Evolutionary conservation across 2,797 vertebrate genomes (phyloP), one percentile per base, ranked within the genome.

Genomic region (Pseudochaenichthys georgianus): DNA sequence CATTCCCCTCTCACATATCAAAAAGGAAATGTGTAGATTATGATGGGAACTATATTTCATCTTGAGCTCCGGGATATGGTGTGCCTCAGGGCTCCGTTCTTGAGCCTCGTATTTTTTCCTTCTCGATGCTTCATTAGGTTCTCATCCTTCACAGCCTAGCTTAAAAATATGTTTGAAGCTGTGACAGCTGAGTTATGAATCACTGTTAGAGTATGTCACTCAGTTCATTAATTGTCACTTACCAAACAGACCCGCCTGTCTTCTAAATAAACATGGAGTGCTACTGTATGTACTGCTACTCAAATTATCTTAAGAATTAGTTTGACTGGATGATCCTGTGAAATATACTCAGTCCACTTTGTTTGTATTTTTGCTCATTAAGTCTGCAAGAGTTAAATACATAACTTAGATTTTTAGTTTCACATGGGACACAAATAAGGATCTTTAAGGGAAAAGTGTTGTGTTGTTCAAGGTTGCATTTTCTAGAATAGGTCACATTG

Each of bases 241-340:
- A 42, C 38, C 57, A 79, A 73, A 50, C 31, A 45, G 45, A 55
- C 34, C 8, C 16, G 53, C 47, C 52, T 57, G 68, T 67, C 54
- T 6, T 13, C 55, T 48, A 19, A 52, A 52, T 13, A 73, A 65
- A 80, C 45, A 76, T 5, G 3, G 3, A 10, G 31, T 9, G 17
- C 52, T 57, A 16, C 42, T 47, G 21, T 68, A 4, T 63, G 7
- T 45, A 34, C 11, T 41, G 5, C 42, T 63, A 15, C n/a, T 1
- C 34, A 53, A 64, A 73, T 13, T 5, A 41, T 31, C 45, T 12
- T 11, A 15, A 60, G 1, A 4, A 5, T 45, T 28, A 48, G 42
- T 66, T 11, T 23, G 45, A 61, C n/a, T 78, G 46, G 13, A 52
- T 41, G 8, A 23, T 42, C 34, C 34, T 38, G 34, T 2, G 34